Evolutionary conservation across 2,888 invertebrate genomes (phyloP), one percentile per base, ranked within the genome.

Genomic region (Anorthoa munda): DNA sequence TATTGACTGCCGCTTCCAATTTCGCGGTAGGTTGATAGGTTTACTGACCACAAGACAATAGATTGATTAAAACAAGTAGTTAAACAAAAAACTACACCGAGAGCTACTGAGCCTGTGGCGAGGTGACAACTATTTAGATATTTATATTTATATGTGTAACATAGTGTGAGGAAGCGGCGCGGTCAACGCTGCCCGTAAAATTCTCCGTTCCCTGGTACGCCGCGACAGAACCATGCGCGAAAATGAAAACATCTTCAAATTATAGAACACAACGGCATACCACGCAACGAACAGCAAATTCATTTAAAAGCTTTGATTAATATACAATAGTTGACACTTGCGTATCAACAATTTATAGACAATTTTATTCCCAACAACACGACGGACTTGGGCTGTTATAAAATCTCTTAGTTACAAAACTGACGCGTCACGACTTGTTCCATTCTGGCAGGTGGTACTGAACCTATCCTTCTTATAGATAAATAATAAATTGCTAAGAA

Each of bases 381-480:
- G 66, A 82, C 73, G 66, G 82, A 77, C 69, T 63, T 53, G 67
- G 70, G 58, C 23, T 74, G 83, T 45, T 80, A 69, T 31, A 79
- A 75, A 71, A 80, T 73, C 70, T 73, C 73, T 68, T 72, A 53
- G 60, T 68, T 75, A 74, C 72, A 74, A 77, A 74, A 75, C 56
- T 81, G 78, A 79, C 83, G 86, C 83, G 85, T 83, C 85, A 81
- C 84, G 83, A 86, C 82, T 58, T 77, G 56, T 85, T 80, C 81
- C 82, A 83, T 81, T 82, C 84, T 81, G 73, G 78, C 79, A 76
- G 88, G 68, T 89, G 88, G 85, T 85, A 81, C 73, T 67, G 85
- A 83, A 82, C 88, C 85, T 86, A 80, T 82, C 89, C 85, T 84
- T 88, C 89, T 76, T 85, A 87, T 83, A 90, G 73, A 88, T 87